Conservation (phyloP, 2,113 vertebrate species). For the Mus pahari region DNA sequence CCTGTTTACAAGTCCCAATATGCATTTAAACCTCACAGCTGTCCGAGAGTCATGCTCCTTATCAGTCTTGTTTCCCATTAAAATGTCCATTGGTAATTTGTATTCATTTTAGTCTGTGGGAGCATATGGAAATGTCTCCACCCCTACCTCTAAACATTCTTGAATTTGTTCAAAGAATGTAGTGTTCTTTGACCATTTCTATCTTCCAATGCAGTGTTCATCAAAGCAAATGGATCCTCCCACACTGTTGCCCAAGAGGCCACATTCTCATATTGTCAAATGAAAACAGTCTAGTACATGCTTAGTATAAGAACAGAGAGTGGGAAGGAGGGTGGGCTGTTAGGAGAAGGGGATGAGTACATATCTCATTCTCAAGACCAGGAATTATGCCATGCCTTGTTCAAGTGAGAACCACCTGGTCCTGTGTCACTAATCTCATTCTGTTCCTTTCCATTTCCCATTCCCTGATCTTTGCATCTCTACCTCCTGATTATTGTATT, state of each 20-base stretch:
- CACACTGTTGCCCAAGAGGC: too few species aligned
- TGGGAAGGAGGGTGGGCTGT: neutral
- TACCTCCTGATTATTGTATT: neutral
- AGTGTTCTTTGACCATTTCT: neutral
- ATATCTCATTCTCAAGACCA: neutral
- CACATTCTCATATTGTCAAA: neutral
- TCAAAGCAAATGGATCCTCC: neutral
- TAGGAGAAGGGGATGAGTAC: accelerated
- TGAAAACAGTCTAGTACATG: neutral
- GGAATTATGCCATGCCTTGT: accelerated
- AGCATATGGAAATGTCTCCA: neutral
- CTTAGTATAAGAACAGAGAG: neutral
- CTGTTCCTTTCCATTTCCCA: neutral
- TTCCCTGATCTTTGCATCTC: neutral
- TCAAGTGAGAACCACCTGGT: neutral
- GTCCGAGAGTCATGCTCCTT: accelerated
- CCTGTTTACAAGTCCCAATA: neutral
- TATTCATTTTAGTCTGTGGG: neutral
- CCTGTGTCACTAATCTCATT: neutral
- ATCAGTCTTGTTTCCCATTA: neutral
- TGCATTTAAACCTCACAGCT: accelerated
- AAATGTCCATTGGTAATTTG: neutral
- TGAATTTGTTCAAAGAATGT: conserved; percentile 2
- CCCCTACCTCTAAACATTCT: neutral
- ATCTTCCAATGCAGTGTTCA: neutral